phyloP scores from a whole-genome alignment of 2,113 vertebrate genomes.

The Arvicanthis niloticus region DNA sequence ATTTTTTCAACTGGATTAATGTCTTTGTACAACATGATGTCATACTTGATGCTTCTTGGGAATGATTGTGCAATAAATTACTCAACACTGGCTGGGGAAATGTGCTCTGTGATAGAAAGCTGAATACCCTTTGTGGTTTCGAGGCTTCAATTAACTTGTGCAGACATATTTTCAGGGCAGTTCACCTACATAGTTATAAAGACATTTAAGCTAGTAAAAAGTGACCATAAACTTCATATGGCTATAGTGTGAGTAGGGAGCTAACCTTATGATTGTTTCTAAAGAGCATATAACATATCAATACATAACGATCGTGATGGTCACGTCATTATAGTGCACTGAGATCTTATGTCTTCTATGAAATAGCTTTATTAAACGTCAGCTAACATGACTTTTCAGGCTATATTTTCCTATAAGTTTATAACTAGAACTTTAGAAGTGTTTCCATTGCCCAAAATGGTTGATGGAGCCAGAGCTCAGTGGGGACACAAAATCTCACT shows the following conservation, averaged over 20 bases:
- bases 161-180: background rate
- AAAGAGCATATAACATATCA: background rate
- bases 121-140: background rate
- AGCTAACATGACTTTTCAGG: background rate
- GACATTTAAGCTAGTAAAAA: background rate
- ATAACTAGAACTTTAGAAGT: background rate
- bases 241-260: background rate
- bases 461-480: background rate
- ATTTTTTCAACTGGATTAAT: background rate
- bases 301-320: background rate
- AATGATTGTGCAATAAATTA: background rate
- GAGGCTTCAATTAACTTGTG: background rate
- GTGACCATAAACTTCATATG: background rate
- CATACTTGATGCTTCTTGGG: background rate
- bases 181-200: background rate
- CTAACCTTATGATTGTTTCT: background rate
- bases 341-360: background rate
- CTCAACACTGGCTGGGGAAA: background rate
- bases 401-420: background rate
- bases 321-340: background rate
- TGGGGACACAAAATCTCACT: background rate
- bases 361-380: background rate
- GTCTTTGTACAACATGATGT: background rate
- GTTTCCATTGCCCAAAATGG: background rate
- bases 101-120: background rate